Conservation (phyloP, 92 coral and sea anemone genomes). For the Galaxea fascicularis region DNA sequence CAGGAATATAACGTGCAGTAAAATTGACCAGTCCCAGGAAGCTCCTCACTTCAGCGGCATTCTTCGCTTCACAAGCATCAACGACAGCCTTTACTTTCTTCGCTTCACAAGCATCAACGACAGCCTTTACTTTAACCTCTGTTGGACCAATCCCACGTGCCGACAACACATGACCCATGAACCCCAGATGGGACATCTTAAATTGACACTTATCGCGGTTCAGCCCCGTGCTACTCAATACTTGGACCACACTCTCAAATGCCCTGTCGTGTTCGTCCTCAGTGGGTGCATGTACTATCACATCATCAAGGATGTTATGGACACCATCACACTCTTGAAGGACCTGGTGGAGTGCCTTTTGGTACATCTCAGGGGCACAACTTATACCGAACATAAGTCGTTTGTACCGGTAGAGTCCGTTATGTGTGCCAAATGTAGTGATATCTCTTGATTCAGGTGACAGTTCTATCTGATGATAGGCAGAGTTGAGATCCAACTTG, state of each 20-base stretch:
- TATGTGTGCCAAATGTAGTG: too few species aligned
- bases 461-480: too few species aligned
- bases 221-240: conserved; percentile 47
- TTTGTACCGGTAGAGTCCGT: too few species aligned
- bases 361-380: too few species aligned
- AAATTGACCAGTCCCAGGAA: conserved; percentile 70
- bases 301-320: conserved; percentile 51
- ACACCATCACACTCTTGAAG: too few species aligned
- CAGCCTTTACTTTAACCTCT: too few species aligned
- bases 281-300: conserved; percentile 46
- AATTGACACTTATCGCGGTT: conserved; percentile 56
- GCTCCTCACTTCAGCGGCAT: conserved; percentile 64
- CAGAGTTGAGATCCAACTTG: conserved; percentile 51
- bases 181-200: conserved; percentile 39
- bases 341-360: too few species aligned
- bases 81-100: not conserved
- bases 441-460: too few species aligned
- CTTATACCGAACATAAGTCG: too few species aligned
- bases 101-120: too few species aligned
- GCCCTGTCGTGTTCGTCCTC: conserved; percentile 63
- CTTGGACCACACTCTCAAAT: conserved; percentile 48
- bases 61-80: conserved; percentile 28
- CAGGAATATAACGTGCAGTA: conserved; percentile 34
- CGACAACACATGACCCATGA: conserved; percentile 51
- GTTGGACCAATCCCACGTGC: too few species aligned